These are phyloP conservation scores for Tychaedon coryphoeus DNA, from an alignment of 2,113 vertebrate genomes.

Conservation along the genomic window DNA sequence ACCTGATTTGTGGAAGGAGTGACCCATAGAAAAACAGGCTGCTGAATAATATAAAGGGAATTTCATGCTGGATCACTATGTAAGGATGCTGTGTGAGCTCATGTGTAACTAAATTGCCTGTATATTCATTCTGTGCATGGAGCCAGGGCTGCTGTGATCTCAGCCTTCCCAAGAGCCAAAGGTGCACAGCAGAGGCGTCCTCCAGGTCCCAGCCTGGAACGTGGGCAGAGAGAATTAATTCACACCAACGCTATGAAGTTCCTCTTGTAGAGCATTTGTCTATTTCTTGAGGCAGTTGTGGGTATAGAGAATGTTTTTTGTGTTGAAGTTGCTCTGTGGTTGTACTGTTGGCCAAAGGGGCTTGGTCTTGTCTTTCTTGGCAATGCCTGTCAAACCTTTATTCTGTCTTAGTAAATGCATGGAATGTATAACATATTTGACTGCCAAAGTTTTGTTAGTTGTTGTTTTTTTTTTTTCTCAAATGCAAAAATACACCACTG, in stretches of 20 bases:
- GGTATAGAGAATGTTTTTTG: not conserved
- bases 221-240: not conserved
- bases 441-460: fast-evolving
- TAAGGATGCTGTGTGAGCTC: not conserved
- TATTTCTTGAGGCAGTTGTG: not conserved
- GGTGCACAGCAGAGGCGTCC: not conserved
- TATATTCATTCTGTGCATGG: not conserved
- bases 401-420: not conserved
- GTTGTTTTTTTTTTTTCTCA: not conserved
- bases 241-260: fast-evolving
- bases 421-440: not conserved
- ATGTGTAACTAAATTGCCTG: not conserved
- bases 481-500: not conserved
- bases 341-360: not conserved
- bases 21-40: not conserved
- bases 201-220: not conserved
- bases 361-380: not conserved
- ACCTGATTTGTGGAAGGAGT: not conserved
- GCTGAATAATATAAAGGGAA: not conserved
- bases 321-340: not conserved
- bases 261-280: not conserved
- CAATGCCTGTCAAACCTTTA: not conserved
- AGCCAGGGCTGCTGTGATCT: not conserved
- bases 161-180: not conserved
- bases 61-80: not conserved